Evolutionary conservation across 2,797 vertebrate species (phyloP).

Genomic region (Oreonectes daqikongensis): DNA sequence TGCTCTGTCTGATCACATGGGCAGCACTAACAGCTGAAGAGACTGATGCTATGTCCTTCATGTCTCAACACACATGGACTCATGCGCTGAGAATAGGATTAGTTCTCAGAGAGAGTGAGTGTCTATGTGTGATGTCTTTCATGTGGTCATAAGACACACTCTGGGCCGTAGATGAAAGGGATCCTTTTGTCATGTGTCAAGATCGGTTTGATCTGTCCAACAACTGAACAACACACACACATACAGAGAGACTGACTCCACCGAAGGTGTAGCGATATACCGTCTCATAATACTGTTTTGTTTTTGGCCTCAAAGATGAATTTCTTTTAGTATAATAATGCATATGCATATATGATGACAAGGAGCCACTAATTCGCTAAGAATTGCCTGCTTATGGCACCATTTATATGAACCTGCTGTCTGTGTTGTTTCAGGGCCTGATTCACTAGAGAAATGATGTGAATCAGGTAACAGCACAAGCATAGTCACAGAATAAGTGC

Average conservation of each 20-base stretch:
- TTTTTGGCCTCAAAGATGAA: neutral
- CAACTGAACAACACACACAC: constrained; percentile 5
- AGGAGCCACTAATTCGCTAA: neutral
- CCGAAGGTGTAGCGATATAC: neutral
- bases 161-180: constrained; percentile 46
- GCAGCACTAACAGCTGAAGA: constrained; percentile 45
- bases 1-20: constrained; percentile 43
- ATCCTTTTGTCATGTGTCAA: constrained; percentile 44
- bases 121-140: constrained; percentile 35
- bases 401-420: too few relatives aligned
- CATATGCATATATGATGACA: neutral
- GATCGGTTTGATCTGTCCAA: constrained; percentile 38
- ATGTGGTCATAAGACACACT: constrained; percentile 46
- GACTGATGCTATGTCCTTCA: constrained; percentile 52
- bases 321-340: neutral
- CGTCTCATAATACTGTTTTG: neutral
- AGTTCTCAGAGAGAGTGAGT: constrained; percentile 24
- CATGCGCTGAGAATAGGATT: constrained; percentile 42
- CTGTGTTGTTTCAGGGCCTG: neutral
- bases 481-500: neutral
- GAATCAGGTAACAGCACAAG: neutral
- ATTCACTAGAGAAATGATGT: neutral
- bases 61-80: constrained; percentile 50
- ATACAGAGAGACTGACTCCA: neutral
- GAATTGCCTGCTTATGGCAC: neutral